phyloP scores from a whole-genome alignment of 2,888 invertebrate species.

The Clostera curtula region DNA sequence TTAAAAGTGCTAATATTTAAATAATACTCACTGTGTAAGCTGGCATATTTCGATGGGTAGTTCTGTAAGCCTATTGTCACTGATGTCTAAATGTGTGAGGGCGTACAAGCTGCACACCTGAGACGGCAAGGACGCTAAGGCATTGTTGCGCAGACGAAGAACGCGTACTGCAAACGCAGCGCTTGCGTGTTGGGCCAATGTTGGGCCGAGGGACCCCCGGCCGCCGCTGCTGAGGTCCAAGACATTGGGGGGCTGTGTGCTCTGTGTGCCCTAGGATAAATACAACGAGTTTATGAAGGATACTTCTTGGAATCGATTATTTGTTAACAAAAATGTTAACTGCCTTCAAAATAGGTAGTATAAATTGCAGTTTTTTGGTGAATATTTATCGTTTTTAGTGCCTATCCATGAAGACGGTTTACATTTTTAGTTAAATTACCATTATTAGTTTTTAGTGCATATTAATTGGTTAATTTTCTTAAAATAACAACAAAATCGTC shows the following conservation, averaged over 20 bases:
- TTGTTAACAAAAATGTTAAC: neutral
- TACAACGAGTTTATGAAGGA: too few species aligned
- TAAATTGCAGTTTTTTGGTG: too few species aligned
- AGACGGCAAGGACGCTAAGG: constrained; percentile 74
- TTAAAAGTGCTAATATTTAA: constrained; percentile 1
- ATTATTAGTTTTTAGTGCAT: too few species aligned
- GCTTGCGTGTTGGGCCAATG: constrained; percentile 47
- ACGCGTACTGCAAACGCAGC: constrained; percentile 55
- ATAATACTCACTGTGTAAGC: constrained; percentile 52
- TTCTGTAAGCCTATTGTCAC: constrained; percentile 78
- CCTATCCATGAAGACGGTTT: too few species aligned
- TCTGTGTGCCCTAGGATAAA: constrained; percentile 57
- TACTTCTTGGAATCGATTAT: too few species aligned
- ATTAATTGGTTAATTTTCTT: too few species aligned
- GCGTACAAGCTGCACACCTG: constrained; percentile 76
- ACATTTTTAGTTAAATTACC: too few species aligned
- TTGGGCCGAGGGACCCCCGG: constrained; percentile 42
- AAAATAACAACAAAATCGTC: too few species aligned
- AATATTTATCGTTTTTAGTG: too few species aligned
- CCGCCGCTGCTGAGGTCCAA: constrained; percentile 60
- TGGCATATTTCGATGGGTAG: constrained; percentile 78
- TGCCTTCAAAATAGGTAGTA: too few species aligned
- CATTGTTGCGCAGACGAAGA: constrained; percentile 62
- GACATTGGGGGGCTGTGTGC: constrained; percentile 62
- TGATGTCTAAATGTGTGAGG: constrained; percentile 79